These are phyloP conservation scores for Indicator maculatus DNA, from an alignment of 2,113 vertebrate genomes.

Conservation along the genomic window DNA sequence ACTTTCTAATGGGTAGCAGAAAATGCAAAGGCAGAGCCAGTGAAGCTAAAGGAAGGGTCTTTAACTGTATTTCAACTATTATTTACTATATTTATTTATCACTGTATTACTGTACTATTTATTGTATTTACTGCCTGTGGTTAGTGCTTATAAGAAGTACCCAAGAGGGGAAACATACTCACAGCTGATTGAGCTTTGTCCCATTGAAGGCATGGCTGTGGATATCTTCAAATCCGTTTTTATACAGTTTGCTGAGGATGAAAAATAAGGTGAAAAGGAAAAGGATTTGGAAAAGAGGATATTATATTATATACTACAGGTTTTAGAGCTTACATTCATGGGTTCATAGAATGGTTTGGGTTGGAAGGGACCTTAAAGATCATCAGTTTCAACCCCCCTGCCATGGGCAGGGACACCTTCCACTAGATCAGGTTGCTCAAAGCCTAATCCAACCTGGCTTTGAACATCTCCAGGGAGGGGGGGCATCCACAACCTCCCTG, in stretches of 20 bases:
- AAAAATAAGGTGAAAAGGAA: not conserved
- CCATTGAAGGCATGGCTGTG: slow-evolving; percentile 89
- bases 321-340: not conserved
- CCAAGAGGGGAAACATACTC: slow-evolving; percentile 64
- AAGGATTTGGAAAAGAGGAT: not conserved
- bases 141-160: not conserved
- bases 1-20: not conserved
- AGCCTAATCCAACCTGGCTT: no score
- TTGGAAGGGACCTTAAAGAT: no score
- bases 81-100: not conserved
- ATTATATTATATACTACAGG: not conserved
- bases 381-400: no score
- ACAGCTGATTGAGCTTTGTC: slow-evolving; percentile 88
- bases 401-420: no score
- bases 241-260: slow-evolving; percentile 82
- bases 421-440: no score
- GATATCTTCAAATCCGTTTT: slow-evolving; percentile 91
- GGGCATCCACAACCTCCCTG: no score
- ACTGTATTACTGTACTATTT: no score
- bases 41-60: not conserved
- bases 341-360: no score
- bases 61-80: not conserved
- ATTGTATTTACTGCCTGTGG: no score
- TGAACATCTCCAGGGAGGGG: no score
- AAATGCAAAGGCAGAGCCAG: not conserved